Evolutionary conservation across 2,888 invertebrate genomes (phyloP).

Genomic region (Eupithecia pulchellata): DNA sequence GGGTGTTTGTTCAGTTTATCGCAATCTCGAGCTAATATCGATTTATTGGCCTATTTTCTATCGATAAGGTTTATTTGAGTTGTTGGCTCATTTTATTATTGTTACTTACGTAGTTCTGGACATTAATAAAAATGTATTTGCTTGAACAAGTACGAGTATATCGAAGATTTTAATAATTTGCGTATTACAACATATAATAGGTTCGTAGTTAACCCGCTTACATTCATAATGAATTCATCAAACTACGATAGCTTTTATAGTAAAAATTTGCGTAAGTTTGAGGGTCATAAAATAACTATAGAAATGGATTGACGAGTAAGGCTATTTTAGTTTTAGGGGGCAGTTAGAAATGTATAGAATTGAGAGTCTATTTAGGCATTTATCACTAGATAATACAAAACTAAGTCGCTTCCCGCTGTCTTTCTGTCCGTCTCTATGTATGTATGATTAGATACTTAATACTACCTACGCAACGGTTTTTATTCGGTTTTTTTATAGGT

Average conservation of each 20-base stretch:
- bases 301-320: not conserved
- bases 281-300: not conserved
- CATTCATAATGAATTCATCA: too few species aligned
- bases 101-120: not conserved
- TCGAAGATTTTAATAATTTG: not conserved
- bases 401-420: too few species aligned
- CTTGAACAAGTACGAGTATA: not conserved
- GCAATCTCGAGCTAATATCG: constrained; percentile 20
- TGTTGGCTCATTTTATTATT: not conserved
- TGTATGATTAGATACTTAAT: too few species aligned
- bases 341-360: not conserved
- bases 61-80: constrained; percentile 16
- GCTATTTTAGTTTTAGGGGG: constrained; percentile 3
- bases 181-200: too few species aligned
- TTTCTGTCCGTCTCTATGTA: too few species aligned
- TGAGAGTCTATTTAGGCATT: constrained; percentile 9
- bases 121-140: not conserved
- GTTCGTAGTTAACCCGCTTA: too few species aligned
- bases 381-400: too few species aligned
- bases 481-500: too few species aligned
- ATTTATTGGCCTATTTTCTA: constrained; percentile 23
- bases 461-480: too few species aligned
- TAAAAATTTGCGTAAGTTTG: too few species aligned
- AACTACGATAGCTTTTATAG: too few species aligned
- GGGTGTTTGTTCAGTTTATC: constrained; percentile 5